phyloP scores from a whole-genome alignment of 2,888 invertebrate genomes.

The Drosophila recens region DNA sequence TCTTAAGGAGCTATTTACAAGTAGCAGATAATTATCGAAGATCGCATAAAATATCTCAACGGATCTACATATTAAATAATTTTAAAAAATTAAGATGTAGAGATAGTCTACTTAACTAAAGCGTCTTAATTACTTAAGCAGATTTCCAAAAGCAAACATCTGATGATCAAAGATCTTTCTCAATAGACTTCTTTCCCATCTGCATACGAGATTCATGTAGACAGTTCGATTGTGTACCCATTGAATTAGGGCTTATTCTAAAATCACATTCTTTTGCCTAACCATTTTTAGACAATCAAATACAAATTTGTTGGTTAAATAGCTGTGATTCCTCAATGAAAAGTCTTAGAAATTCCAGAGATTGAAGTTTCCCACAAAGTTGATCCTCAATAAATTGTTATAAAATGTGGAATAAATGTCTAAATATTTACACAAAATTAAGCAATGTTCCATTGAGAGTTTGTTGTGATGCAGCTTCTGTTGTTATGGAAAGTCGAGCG shows the following conservation, averaged over 20 bases:
- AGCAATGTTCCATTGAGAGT: conserved; percentile 45
- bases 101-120: conserved; percentile 1
- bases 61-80: neutral
- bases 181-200: conserved; percentile 25
- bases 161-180: conserved; percentile 21
- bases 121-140: conserved; percentile 33
- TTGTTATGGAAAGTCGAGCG: conserved; percentile 67
- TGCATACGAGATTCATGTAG: conserved; percentile 37
- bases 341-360: conserved; percentile 9
- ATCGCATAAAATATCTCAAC: neutral
- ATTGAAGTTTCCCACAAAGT: conserved; percentile 25
- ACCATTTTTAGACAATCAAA: conserved; percentile 29
- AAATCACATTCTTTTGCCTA: conserved; percentile 6
- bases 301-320: conserved; percentile 51
- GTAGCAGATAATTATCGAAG: neutral
- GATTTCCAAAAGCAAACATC: conserved; percentile 23
- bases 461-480: conserved; percentile 61
- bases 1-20: conserved; percentile 19
- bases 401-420: conserved; percentile 71
- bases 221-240: conserved; percentile 1
- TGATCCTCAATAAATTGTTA: conserved; percentile 59
- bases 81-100: neutral
- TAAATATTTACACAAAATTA: conserved; percentile 76
- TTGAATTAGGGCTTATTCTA: conserved; percentile 27
- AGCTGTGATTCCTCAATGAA: conserved; percentile 2